Evolutionary conservation across 2,888 invertebrate species (phyloP).

Genomic region (Scaptomyza reducta): DNA sequence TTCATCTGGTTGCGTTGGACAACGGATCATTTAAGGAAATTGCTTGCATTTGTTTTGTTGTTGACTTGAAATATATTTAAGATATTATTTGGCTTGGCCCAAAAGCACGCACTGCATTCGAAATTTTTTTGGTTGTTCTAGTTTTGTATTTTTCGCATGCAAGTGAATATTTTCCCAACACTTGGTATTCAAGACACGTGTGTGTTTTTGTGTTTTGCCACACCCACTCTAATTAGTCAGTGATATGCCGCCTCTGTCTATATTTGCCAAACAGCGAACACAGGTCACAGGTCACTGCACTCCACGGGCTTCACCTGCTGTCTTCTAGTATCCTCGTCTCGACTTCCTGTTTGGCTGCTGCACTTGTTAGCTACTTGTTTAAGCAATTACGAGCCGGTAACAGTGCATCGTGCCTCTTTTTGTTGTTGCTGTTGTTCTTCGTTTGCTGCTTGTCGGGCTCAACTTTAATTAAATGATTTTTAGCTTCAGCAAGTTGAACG

Average conservation of each 20-base stretch:
- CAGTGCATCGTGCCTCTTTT: conserved; percentile 45
- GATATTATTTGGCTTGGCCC: neutral
- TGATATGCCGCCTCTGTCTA: conserved; percentile 20
- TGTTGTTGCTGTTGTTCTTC: conserved; percentile 34
- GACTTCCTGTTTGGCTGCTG: conserved; percentile 25
- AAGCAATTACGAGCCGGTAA: conserved; percentile 74
- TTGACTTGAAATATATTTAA: conserved; percentile 17
- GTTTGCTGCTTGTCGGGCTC: conserved; percentile 24
- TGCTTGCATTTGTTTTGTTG: conserved; percentile 33
- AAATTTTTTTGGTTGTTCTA: neutral
- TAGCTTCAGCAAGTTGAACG: conserved; percentile 64
- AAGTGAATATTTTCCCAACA: conserved; percentile 2
- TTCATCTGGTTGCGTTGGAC: conserved; percentile 15
- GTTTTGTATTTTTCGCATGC: neutral
- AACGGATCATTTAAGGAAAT: conserved; percentile 40
- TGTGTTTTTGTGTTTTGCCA: conserved; percentile 7
- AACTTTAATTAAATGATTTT: conserved; percentile 79
- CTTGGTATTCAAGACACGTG: conserved; percentile 14
- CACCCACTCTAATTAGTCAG: conserved; percentile 52
- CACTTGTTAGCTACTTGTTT: conserved; percentile 74
- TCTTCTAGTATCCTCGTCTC: neutral
- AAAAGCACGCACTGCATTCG: conserved; percentile 4
- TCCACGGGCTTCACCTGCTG: neutral
- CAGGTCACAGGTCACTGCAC: conserved; percentile 73
- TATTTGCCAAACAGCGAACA: conserved; percentile 17